Evolutionary conservation across 1,140 invertebrate species (phyloP), one percentile per base, ranked within the genome.

Genomic region (Temnothorax curvispinosus): DNA sequence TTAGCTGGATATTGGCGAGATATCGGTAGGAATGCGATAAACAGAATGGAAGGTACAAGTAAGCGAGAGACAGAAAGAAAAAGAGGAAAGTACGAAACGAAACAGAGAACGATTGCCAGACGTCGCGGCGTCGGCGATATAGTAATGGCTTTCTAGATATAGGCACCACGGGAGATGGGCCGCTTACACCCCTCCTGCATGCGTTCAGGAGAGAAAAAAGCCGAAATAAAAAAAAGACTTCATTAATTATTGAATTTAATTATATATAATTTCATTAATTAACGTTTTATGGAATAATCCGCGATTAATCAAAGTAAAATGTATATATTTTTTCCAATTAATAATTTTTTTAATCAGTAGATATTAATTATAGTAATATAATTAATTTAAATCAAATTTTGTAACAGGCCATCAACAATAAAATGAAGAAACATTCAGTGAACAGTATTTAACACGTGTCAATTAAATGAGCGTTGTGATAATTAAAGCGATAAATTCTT

Each of bases 31-130:
- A 84, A 50, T 35, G 54, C 54, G 54, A 84, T 75, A 50, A 50
- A 60, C 50, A 85, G 47, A 78, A 50, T 54, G 47, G 35, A 18
- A 27, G 56, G 35, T n/a, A 32, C 52, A 76, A 38, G 38, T 41
- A 67, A 44, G n/a, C 38, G 64, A 52, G 64, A 52, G n/a, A 58
- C 44, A 54, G 50, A 41, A 13, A 62, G 38, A 80, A 13, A 58
- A 65, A 72, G 27, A 41, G 41, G 47, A 65, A 56, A 41, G 15
- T 13, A 38, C 35, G 27, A 74, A 47, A 64, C 38, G 41, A 38
- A 87, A 41, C 58, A 47, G 67, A 62, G 54, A 84, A 74, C 41
- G 80, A 84, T 58, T 60, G 56, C 80, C 80, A 84, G 80, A 84
- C 69, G 69, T 60, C 80, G 80, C 69, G 80, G 69, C 69, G 80